These are phyloP conservation scores for Chaetops frenatus DNA, from an alignment of 2,113 vertebrate genomes.

Conservation along the genomic window DNA sequence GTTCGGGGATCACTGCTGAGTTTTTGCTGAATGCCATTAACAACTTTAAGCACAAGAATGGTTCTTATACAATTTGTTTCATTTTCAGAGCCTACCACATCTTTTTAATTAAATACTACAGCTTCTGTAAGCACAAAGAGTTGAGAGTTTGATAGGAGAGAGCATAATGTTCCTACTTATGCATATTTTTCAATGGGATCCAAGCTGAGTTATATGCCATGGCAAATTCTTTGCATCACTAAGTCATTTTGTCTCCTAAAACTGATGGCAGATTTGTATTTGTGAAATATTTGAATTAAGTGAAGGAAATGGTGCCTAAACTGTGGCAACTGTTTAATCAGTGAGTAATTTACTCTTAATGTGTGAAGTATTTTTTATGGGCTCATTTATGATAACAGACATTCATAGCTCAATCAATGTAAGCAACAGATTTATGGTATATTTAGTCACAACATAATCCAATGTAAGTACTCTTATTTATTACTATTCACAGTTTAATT, in stretches of 20 bases:
- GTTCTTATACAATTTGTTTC: neutral
- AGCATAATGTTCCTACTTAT: neutral
- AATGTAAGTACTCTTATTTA: conserved; percentile 6
- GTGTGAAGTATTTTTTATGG: conserved; percentile 13
- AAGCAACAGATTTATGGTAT: conserved; percentile 10
- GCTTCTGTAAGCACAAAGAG: neutral
- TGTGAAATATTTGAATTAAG: conserved; percentile 38
- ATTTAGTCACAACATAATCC: conserved; percentile 10
- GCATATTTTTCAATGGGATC: neutral
- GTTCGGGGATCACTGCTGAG: neutral
- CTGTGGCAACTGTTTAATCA: conserved; percentile 40
- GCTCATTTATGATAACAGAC: conserved; percentile 38
- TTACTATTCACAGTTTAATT: conserved; percentile 22
- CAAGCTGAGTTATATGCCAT: neutral
- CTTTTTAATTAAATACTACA: neutral
- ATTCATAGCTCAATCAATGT: neutral
- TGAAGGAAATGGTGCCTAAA: conserved; percentile 20
- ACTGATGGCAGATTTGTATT: conserved; percentile 20
- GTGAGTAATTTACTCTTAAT: conserved; percentile 30
- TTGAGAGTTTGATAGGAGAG: neutral
- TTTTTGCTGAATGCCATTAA: neutral
- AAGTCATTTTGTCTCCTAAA: conserved; percentile 11
- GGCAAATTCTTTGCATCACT: neutral
- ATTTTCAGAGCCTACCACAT: neutral
- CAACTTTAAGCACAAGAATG: neutral